Evolutionary conservation across 2,113 vertebrate species (phyloP), one percentile per base, ranked within the genome.

Genomic region (Apodemus speciosus): DNA sequence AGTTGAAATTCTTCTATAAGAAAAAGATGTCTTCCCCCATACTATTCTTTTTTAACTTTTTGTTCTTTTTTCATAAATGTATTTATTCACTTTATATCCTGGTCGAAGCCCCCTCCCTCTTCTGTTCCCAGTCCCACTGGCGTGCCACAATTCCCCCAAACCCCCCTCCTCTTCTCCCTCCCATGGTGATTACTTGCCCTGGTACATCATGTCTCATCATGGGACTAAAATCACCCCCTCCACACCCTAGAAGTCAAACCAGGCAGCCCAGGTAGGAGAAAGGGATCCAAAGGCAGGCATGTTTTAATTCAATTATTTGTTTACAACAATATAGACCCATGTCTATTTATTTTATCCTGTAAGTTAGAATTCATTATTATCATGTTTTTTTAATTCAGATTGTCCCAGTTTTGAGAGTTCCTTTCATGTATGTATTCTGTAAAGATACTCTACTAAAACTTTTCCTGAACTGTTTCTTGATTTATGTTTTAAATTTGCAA

Each of bases 1-100:
- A 64, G 94, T 66, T 66, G 9, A 35, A 58, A 95, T 92, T 94
- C 20, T 89, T 93, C 71, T 85, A 6, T 94, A 76, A 92, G 58
- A 93, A 93, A 38, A 7, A 79, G 14, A 21, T 91, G 46, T 79
- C 6, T 53, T 71, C 30, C 21, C 35, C 5, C 27, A 18, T 21
- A 51, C 20, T 84, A 66, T 35, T 66, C 10, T 35, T 66, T 66
- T 66, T 66, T 14, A 66, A 66, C 30, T 66, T 32, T 35, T 35
- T 66, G 2, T 14, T 66, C 32, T 66, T 66, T 66, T 66, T 66
- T 66, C 64, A 66, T 66, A 35, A 66, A 35, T 66, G 64, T 16
- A 32, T 66, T 66, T 35, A 66, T 66, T 66, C 64, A 66, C 30
- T 35, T 66, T 35, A 66, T 30, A 66, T 32, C 30, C 64, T 66